These are phyloP conservation scores for Drosophila flavopinicola DNA, from an alignment of 2,888 invertebrate genomes.

Conservation along the genomic window DNA sequence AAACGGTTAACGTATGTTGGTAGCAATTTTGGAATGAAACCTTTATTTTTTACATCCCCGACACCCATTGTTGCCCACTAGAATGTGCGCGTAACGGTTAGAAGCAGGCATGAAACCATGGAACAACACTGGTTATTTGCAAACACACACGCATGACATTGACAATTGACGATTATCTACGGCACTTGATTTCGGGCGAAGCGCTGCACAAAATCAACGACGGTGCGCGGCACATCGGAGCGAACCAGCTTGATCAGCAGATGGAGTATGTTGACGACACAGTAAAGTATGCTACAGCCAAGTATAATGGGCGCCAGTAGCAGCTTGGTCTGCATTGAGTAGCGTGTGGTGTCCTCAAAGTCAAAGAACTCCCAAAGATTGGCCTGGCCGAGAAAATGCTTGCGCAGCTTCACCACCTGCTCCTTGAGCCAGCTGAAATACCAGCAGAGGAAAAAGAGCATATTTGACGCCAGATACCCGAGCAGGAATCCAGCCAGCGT, in stretches of 20 bases:
- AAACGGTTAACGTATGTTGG: not conserved
- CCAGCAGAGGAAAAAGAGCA: constrained; percentile 61
- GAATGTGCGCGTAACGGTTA: constrained; percentile 1
- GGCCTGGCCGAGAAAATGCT: constrained; percentile 58
- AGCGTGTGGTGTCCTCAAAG: constrained; percentile 60
- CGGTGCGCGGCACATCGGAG: constrained; percentile 56
- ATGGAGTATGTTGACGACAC: constrained; percentile 58
- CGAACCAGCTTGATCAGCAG: constrained; percentile 54
- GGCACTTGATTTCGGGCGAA: constrained; percentile 10
- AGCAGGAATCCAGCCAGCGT: constrained; percentile 67
- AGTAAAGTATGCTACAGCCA: constrained; percentile 58
- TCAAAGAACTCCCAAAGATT: constrained; percentile 73
- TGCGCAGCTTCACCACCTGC: constrained; percentile 60
- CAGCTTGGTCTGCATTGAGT: constrained; percentile 64
- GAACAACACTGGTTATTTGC: constrained; percentile 1
- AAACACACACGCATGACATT: too few relatives aligned
- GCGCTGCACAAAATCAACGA: constrained; percentile 59
- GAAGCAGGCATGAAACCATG: not conserved
- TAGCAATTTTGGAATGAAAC: constrained; percentile 2
- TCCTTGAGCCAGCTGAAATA: constrained; percentile 70
- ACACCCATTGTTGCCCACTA: constrained; percentile 3
- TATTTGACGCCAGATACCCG: constrained; percentile 66
- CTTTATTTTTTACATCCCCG: not conserved
- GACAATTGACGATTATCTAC: constrained; percentile 4
- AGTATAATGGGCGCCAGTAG: constrained; percentile 66